Conservation (phyloP, 2,797 vertebrate species). For the Neopelma chrysocephalum region DNA sequence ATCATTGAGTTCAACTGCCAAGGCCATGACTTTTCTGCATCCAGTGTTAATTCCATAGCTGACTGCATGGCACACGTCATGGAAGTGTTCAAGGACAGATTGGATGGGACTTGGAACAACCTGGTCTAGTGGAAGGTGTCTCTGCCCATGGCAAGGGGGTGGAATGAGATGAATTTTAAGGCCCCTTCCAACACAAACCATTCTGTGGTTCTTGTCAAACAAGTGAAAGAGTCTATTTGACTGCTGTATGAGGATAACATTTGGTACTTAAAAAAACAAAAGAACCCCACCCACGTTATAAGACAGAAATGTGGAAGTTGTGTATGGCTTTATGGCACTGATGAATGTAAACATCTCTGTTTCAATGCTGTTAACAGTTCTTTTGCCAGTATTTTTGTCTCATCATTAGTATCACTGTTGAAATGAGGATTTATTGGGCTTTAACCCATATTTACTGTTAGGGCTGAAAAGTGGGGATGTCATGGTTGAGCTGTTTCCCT, state of each 20-base stretch:
- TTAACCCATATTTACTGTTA: not conserved
- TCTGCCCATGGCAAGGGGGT: not conserved
- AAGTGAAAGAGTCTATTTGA: not conserved
- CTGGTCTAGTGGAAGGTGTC: not conserved
- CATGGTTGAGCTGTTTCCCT: not conserved
- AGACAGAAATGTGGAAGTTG: not conserved
- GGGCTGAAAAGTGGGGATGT: not conserved
- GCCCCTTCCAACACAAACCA: not conserved
- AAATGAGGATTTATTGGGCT: not conserved
- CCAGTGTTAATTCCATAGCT: accelerated
- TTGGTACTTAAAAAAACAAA: not conserved
- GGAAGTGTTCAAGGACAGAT: not conserved
- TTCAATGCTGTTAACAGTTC: not conserved
- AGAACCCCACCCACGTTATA: accelerated
- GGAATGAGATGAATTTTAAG: not conserved
- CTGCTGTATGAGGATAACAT: not conserved
- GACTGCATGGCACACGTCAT: too few relatives aligned
- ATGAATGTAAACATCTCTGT: not conserved
- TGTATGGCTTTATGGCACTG: not conserved
- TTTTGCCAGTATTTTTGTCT: not conserved
- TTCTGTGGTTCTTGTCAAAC: not conserved
- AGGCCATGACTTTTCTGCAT: not conserved
- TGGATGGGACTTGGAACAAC: not conserved
- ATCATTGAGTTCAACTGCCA: not conserved
- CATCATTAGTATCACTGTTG: not conserved